phyloP scores from a whole-genome alignment of 2,888 invertebrate species.

The Unio pictorum region DNA sequence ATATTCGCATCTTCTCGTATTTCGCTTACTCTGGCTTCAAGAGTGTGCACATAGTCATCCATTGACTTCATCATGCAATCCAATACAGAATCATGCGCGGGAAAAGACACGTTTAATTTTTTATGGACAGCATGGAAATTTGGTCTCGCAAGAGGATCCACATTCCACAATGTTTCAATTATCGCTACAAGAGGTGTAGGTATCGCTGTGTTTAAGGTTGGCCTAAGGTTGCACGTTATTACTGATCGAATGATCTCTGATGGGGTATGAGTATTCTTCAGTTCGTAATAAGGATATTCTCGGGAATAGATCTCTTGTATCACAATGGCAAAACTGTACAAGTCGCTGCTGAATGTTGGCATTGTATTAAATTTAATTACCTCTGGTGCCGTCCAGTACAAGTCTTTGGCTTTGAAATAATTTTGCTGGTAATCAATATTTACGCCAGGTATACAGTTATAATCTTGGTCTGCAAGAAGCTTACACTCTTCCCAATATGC shows the following conservation, averaged over 20 bases:
- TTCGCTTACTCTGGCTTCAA: slow-evolving; percentile 62
- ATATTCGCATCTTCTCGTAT: slow-evolving; percentile 45
- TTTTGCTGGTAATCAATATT: slow-evolving; percentile 4
- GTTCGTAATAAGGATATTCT: slow-evolving; percentile 58
- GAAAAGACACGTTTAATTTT: slow-evolving; percentile 50
- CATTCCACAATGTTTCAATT: slow-evolving; percentile 57
- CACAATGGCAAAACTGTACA: slow-evolving; percentile 64
- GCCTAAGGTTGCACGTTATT: slow-evolving; percentile 46
- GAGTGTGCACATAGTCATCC: slow-evolving; percentile 27
- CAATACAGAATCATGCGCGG: slow-evolving; percentile 56
- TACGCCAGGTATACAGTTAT: slow-evolving; percentile 24
- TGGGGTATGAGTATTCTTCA: slow-evolving; percentile 34
- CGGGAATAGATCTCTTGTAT: slow-evolving; percentile 63
- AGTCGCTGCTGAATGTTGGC: slow-evolving; percentile 45
- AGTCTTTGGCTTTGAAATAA: not conserved
- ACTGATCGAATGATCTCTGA: slow-evolving; percentile 54
- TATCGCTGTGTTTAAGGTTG: slow-evolving; percentile 39
- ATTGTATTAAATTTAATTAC: slow-evolving; percentile 38
- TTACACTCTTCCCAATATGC: slow-evolving; percentile 60
- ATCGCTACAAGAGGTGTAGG: slow-evolving; percentile 44
- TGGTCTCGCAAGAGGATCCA: slow-evolving; percentile 46
- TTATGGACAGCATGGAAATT: slow-evolving; percentile 52
- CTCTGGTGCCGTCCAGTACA: slow-evolving; percentile 64
- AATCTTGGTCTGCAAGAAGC: slow-evolving; percentile 24
- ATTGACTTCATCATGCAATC: slow-evolving; percentile 68